These are phyloP conservation scores for Tetragonula clypearis DNA, from an alignment of 1,140 invertebrate genomes.

Conservation along the genomic window DNA sequence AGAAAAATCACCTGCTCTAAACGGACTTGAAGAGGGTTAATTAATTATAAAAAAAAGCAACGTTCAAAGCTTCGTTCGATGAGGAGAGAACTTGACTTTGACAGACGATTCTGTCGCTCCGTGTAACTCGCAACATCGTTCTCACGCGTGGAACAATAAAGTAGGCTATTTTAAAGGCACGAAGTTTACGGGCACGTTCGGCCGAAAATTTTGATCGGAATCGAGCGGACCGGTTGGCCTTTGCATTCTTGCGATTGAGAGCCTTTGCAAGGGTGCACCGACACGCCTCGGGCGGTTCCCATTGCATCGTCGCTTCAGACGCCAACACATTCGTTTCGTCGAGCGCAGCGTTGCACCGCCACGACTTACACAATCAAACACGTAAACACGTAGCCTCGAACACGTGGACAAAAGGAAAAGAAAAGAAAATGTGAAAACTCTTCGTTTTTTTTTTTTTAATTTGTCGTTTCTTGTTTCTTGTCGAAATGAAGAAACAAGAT, in stretches of 20 bases:
- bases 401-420: neutral
- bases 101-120: no score
- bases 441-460: neutral
- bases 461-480: neutral
- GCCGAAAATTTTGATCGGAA: constrained; percentile 56
- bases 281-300: constrained; percentile 73
- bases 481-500: neutral
- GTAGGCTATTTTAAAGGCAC: constrained; percentile 7
- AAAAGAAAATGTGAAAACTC: no score
- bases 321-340: constrained; percentile 57
- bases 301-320: constrained; percentile 65
- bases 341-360: constrained; percentile 51
- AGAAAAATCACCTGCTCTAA: no score
- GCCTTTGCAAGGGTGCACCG: constrained; percentile 66
- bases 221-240: constrained; percentile 50
- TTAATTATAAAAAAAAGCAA: no score
- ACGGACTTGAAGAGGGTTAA: no score
- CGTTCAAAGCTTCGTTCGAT: no score
- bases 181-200: constrained; percentile 40
- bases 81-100: no score
- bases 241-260: constrained; percentile 69
- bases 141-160: constrained; percentile 10
- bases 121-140: neutral
- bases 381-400: constrained; percentile 41
- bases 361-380: constrained; percentile 40